A percentile compares a stretch with the other conserved stretches of the same genome.
phyloP scores from a whole-genome alignment of 2,113 vertebrate genomes.

The Ifrita kowaldi region DNA sequence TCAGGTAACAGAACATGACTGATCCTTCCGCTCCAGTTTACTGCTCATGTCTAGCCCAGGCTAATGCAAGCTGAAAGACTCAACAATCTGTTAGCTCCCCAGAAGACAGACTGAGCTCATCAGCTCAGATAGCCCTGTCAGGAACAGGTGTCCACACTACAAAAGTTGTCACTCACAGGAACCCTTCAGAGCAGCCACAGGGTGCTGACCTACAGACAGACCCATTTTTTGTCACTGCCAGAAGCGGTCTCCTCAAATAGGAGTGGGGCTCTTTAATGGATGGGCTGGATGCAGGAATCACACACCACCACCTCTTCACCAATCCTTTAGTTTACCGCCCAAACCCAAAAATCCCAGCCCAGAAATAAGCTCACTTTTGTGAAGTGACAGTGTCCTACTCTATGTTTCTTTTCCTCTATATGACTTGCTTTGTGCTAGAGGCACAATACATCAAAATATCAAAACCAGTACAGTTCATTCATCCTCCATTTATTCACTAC shows the following conservation, averaged over 20 bases:
- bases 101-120: not conserved
- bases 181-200: not conserved
- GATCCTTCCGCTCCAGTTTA: not conserved
- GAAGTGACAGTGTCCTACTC: not conserved
- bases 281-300: not conserved
- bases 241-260: not conserved
- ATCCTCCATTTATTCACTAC: slow-evolving; percentile 52
- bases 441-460: slow-evolving; percentile 54
- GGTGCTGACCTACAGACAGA: not conserved
- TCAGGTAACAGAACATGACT: not conserved
- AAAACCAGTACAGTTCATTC: slow-evolving; percentile 48
- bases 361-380: not conserved
- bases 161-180: not conserved
- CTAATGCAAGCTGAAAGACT: not conserved
- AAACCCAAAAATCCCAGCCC: not conserved
- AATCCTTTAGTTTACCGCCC: not conserved
- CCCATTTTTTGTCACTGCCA: not conserved
- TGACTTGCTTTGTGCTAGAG: slow-evolving; percentile 1
- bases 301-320: not conserved
- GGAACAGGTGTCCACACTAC: not conserved
- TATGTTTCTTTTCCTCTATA: not conserved
- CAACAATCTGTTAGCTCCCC: not conserved
- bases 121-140: not conserved
- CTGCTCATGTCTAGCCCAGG: not conserved
- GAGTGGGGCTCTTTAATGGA: not conserved